These are phyloP conservation scores for Serinus canaria DNA, from an alignment of 2,113 vertebrate species.

Conservation along the genomic window DNA sequence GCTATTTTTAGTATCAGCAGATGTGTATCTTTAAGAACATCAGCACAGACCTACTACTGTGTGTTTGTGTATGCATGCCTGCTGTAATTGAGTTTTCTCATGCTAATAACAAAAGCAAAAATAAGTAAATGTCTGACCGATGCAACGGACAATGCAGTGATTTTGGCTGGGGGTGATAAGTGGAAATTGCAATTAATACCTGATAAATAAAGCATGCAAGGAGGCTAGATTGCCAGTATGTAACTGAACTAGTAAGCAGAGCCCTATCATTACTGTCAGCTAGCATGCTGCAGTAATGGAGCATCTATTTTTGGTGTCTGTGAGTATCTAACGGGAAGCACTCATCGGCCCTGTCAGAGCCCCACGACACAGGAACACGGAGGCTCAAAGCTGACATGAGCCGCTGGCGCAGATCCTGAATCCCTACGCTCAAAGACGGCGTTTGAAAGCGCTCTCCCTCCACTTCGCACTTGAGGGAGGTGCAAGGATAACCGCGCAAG, in stretches of 20 bases:
- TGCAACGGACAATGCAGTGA: not conserved
- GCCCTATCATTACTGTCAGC: not conserved
- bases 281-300: not conserved
- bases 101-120: conserved; percentile 12
- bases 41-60: conserved; percentile 52
- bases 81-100: conserved; percentile 36
- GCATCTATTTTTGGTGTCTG: not conserved
- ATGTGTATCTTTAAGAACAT: conserved; percentile 70
- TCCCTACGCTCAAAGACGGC: not conserved
- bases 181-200: conserved; percentile 36
- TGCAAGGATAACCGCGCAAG: not conserved
- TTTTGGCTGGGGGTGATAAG: not conserved
- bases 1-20: conserved; percentile 71
- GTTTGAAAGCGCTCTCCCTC: not conserved
- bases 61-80: conserved; percentile 34
- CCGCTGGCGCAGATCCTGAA: not conserved
- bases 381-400: not conserved
- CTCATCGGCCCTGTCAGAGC: not conserved
- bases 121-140: not conserved
- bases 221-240: not conserved
- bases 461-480: not conserved
- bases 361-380: not conserved
- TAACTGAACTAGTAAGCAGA: conserved; percentile 15
- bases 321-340: not conserved
- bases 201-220: conserved; percentile 27